These are phyloP conservation scores for Heterodera carotae DNA, from an alignment of 1,140 invertebrate genomes.

Conservation along the genomic window DNA sequence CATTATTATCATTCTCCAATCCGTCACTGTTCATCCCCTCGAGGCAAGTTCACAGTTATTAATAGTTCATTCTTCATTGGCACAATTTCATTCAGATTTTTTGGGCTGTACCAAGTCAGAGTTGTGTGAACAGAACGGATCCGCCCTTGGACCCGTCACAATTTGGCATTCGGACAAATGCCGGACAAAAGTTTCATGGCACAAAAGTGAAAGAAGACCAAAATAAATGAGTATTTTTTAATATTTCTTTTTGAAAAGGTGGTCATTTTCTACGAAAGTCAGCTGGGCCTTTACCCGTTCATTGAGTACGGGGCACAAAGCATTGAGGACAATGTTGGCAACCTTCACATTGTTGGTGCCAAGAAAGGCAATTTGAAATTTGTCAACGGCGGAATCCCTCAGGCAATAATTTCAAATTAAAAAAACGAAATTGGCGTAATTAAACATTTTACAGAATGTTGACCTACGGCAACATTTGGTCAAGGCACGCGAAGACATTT, in stretches of 20 bases:
- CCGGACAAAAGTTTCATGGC: slow-evolving; percentile 42
- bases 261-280: slow-evolving; percentile 45
- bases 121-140: slow-evolving; percentile 25
- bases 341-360: background rate
- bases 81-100: slow-evolving; percentile 24
- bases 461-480: slow-evolving; percentile 44
- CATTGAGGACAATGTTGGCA: background rate
- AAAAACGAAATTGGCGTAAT: background rate
- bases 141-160: slow-evolving; percentile 27
- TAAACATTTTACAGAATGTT: slow-evolving; percentile 21
- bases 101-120: slow-evolving; percentile 41
- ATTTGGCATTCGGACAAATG: slow-evolving; percentile 42
- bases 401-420: slow-evolving; percentile 18
- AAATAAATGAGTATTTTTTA: background rate
- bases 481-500: slow-evolving; percentile 45
- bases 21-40: background rate
- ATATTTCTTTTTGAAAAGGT: slow-evolving; percentile 6
- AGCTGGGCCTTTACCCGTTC: slow-evolving; percentile 35
- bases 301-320: slow-evolving; percentile 13
- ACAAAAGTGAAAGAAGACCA: slow-evolving; percentile 23
- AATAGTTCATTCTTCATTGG: background rate
- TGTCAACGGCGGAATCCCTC: slow-evolving; percentile 39
- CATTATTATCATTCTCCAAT: background rate
- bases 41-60: slow-evolving; percentile 1
- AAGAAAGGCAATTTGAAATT: slow-evolving; percentile 22